A percentile compares a stretch with the other conserved stretches of the same genome.
Evolutionary conservation across 2,888 invertebrate genomes (phyloP).

Genomic region (Aspidapion aeneum): DNA sequence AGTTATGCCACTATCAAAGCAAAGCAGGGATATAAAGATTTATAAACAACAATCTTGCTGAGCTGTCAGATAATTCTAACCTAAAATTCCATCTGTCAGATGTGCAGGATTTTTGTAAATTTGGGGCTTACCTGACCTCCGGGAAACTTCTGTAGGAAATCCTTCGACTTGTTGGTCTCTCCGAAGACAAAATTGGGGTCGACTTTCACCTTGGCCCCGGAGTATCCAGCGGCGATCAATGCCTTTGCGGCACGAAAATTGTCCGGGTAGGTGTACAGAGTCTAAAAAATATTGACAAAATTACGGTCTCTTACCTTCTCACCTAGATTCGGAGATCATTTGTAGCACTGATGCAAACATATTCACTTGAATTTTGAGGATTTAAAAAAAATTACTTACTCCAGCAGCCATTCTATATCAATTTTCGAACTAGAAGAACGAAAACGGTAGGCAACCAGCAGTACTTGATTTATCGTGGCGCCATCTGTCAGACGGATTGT

Average conservation of each 20-base stretch:
- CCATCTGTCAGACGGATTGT: too few species aligned
- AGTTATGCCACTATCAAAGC: too few species aligned
- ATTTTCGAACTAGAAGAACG: not conserved
- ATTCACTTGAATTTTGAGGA: constrained; percentile 23
- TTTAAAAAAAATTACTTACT: constrained; percentile 53
- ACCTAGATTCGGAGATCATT: constrained; percentile 2
- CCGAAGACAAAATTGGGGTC: constrained; percentile 88
- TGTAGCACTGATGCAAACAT: constrained; percentile 16
- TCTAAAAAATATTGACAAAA: constrained; percentile 58
- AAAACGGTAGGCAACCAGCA: not conserved
- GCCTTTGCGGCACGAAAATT: constrained; percentile 98
- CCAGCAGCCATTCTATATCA: constrained; percentile 65
- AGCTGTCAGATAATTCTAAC: too few species aligned
- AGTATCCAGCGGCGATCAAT: constrained; percentile 96
- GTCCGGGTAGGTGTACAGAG: constrained; percentile 96
- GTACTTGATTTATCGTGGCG: not conserved
- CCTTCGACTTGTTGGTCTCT: constrained; percentile 84
- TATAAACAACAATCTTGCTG: too few species aligned
- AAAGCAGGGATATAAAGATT: too few species aligned
- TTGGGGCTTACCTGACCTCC: constrained; percentile 86
- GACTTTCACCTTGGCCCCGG: constrained; percentile 81
- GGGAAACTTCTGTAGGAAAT: constrained; percentile 93
- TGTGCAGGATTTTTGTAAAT: not conserved
- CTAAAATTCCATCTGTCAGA: constrained; percentile 1
- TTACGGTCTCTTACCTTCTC: constrained; percentile 4